These are phyloP conservation scores for Pteruthius melanotis DNA, from an alignment of 2,113 vertebrate genomes.

Conservation along the genomic window DNA sequence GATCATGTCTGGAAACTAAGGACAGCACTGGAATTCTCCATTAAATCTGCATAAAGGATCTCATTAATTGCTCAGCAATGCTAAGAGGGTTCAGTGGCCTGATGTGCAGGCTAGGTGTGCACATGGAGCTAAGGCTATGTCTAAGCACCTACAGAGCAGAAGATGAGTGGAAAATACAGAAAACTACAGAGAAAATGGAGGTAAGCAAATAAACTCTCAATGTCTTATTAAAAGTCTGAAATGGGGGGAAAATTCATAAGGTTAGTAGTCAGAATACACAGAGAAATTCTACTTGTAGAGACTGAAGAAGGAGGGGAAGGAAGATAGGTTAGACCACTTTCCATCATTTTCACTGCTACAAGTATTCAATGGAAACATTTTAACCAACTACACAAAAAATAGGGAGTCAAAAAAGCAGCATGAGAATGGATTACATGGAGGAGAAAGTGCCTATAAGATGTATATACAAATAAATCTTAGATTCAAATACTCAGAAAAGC, in stretches of 20 bases:
- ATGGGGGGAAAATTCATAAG: neutral
- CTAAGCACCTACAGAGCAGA: neutral
- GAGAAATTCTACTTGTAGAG: neutral
- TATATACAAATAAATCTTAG: neutral
- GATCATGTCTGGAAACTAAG: neutral
- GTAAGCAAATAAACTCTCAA: neutral
- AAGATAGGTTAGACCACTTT: neutral
- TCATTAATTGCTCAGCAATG: neutral
- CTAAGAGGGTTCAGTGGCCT: neutral
- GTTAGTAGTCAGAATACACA: neutral
- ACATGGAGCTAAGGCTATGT: neutral
- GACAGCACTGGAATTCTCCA: neutral
- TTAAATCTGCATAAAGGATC: neutral
- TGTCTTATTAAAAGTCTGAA: neutral
- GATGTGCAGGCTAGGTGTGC: neutral
- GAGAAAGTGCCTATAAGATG: neutral
- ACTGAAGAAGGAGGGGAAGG: neutral
- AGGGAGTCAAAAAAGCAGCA: neutral
- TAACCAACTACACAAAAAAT: neutral
- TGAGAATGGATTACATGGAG: neutral
- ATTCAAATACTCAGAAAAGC: neutral
- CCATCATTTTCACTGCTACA: neutral
- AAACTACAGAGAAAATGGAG: neutral
- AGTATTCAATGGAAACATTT: neutral
- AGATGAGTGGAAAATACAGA: neutral